A percentile compares a stretch with the other conserved stretches of the same genome.
These are phyloP conservation scores for Aramus guarauna DNA, from an alignment of 2,113 vertebrate species.

Conservation along the genomic window DNA sequence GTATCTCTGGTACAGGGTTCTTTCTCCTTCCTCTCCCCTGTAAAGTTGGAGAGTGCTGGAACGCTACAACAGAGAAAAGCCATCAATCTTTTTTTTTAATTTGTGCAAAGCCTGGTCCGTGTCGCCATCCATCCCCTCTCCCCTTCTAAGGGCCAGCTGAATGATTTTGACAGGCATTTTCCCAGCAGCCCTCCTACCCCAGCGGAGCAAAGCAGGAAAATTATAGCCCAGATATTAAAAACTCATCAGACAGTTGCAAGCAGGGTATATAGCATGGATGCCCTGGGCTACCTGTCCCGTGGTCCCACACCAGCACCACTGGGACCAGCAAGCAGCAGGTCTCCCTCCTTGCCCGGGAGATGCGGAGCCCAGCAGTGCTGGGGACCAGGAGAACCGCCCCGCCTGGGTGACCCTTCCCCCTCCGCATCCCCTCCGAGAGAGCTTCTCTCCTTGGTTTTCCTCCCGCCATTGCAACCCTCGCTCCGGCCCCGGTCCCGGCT, in stretches of 20 bases:
- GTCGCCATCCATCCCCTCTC: too few relatives aligned
- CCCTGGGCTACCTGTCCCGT: not conserved
- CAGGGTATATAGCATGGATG: rapidly evolving
- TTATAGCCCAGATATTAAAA: not conserved
- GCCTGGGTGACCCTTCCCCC: not conserved
- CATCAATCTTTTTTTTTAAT: too few relatives aligned
- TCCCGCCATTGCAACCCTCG: not conserved
- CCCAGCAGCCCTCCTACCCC: not conserved
- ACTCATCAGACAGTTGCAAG: not conserved
- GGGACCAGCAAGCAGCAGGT: not conserved
- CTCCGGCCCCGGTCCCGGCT: not conserved
- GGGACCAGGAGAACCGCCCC: too few relatives aligned
- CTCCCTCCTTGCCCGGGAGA: not conserved
- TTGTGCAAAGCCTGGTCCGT: not conserved
- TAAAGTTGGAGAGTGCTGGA: not conserved
- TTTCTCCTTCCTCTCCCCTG: not conserved
- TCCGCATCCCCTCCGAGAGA: not conserved
- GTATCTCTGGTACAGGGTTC: not conserved
- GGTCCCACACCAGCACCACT: not conserved
- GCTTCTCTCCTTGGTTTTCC: too few relatives aligned
- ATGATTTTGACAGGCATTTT: not conserved
- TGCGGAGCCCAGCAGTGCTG: not conserved
- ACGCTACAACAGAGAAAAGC: not conserved
- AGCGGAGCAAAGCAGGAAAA: not conserved
- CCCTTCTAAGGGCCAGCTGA: not conserved